Percentiles rank a stretch among this genome's conserved stretches.
Conservation (phyloP, 2,797 vertebrate genomes). For the Centroberyx gerrardi region DNA sequence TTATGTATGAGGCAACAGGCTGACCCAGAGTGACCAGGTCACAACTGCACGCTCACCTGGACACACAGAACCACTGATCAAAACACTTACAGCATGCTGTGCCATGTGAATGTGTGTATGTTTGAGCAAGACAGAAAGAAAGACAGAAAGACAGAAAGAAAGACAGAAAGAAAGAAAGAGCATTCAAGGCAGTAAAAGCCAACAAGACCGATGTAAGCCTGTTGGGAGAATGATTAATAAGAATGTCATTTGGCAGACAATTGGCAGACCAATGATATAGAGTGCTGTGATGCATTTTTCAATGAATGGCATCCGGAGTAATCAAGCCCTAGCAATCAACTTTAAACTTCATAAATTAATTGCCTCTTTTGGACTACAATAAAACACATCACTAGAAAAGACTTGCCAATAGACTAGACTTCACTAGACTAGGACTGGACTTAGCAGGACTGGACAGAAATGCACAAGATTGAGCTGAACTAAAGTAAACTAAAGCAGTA, state of each 20-base stretch:
- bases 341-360: constrained; percentile 12
- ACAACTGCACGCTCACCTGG: constrained; percentile 21
- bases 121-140: background rate
- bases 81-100: background rate
- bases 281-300: constrained; percentile 23
- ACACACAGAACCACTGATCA: constrained; percentile 21
- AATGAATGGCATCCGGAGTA: constrained; percentile 2
- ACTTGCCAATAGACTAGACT: background rate
- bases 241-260: constrained; percentile 37
- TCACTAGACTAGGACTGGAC: background rate
- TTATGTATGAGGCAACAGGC: constrained; percentile 35
- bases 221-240: constrained; percentile 46
- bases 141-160: constrained; percentile 32
- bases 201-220: background rate
- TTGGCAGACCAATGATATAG: background rate
- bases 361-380: background rate
- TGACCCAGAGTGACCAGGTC: constrained; percentile 20
- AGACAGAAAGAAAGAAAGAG: constrained; percentile 1
- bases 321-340: background rate
- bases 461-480: background rate
- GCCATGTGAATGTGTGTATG: no score
- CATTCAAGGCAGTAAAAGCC: constrained; percentile 24
- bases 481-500: constrained; percentile 6
- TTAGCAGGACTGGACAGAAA: no score
- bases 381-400: background rate